Base-by-base conservation (phyloP, 2,888 invertebrate genomes). In the Nasonia oneida region DNA sequence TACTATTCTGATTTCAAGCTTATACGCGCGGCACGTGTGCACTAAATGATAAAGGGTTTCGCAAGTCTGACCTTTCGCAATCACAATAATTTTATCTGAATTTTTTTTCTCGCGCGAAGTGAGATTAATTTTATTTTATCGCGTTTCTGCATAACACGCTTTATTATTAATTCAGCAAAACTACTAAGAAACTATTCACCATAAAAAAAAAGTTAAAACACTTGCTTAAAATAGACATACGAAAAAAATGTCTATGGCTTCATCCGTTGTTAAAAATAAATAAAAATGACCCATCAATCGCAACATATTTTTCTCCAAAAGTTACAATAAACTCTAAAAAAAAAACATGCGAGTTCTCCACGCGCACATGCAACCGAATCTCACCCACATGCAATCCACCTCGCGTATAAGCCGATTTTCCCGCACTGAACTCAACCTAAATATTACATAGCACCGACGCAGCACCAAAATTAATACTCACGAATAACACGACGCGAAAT, bases 61-160 rank as follows among this genome's bases (percentile, higher is more conserved):
- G 82, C 74, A 82, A 85, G 64, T 23, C 37, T 53, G 33, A 73
- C 33, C 47, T 85, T 85, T 82, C 85, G 74, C 67, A 85, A 85
- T 74, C 77, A n/a, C 57, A 74, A 47, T 53, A 29, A 71, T 18
- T 77, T 78, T 84, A 84, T 84, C 84, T n/a, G 14, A 8, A 64
- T n/a, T 77, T 77, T 85, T 84, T 84, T 81, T 73, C 23, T 67
- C 47, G 15, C 47, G 47, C 64, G 33, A 53, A 12, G 5, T n/a
- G 70, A 81, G 84, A 84, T 84, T 84, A 84, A 84, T 81, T 47
- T 67, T 61, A 18, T 23, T 47, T 53, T 84, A 73, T 83, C 71
- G 29, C 75, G 47, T 5, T 81, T 67, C 29, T 67, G 29, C 15
- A 23, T 53, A 53, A 15, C 29, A 29, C n/a, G n/a, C n/a, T 37